Percentiles rank a stretch among this genome's conserved stretches.
phyloP scores from a whole-genome alignment of 2,113 vertebrate species.

The Tychaedon coryphoeus region DNA sequence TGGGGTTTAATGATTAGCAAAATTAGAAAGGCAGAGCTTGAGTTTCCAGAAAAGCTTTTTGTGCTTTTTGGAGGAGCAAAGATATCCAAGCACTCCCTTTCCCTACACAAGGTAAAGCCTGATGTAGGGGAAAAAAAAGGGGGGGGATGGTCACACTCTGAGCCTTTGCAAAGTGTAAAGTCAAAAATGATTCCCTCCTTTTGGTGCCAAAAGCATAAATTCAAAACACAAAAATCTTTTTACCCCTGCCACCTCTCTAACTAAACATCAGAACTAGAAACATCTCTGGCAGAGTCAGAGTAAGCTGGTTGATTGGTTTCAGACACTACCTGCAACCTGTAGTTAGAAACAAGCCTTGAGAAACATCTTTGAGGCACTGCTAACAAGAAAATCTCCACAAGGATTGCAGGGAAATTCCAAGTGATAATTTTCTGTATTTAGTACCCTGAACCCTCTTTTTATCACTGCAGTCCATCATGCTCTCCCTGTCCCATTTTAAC shows the following conservation, averaged over 20 bases:
- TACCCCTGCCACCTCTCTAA: background rate
- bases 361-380: background rate
- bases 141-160: rapidly evolving
- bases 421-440: background rate
- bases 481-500: background rate
- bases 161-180: background rate
- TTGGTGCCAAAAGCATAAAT: background rate
- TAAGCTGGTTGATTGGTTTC: background rate
- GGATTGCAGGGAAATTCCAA: background rate
- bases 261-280: background rate
- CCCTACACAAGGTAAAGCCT: background rate
- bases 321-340: background rate
- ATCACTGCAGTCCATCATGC: background rate
- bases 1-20: background rate
- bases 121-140: rapidly evolving
- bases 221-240: background rate
- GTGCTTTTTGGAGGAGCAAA: background rate
- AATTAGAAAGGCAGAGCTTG: background rate
- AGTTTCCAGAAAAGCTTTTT: background rate
- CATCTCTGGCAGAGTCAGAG: background rate
- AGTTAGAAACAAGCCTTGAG: background rate
- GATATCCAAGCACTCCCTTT: rapidly evolving
- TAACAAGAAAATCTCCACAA: background rate
- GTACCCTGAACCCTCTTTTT: rapidly evolving
- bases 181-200: background rate